Base-by-base conservation (phyloP, 2,888 invertebrate genomes). In the Conus canariensis region DNA sequence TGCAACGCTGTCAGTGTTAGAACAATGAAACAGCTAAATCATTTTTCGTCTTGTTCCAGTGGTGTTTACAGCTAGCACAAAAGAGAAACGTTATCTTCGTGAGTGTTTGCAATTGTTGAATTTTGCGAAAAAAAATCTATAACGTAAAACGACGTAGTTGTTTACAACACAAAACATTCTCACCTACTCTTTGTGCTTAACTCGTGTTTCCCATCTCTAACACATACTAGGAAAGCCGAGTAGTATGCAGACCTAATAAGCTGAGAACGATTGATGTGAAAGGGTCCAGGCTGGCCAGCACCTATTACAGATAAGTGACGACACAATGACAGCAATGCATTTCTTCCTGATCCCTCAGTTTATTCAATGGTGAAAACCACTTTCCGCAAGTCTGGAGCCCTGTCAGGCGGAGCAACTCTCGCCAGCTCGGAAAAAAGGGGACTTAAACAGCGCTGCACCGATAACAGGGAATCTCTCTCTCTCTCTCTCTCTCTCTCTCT, bases 321-420 rank as follows among this genome's bases (percentile, higher is more conserved):
- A 80, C 45, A 80, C 45, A 80, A 80, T 45, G 5, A 2, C 45
- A 16, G 30, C 45, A 14, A 80, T 30, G 80, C 45, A 14, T 12
- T 80, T 80, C 45, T 30, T 30, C 80, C 80, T 80, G 80, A 80
- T 80, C 80, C 80, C 30, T 45, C 80, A 80, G 80, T 80, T 80
- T 80, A 45, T 80, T 80, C 45, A 25, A 80, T 80, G 45, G 10
- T 80, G 80, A 80, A 80, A 80, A 80, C 45, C 80, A 80, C 45
- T 80, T 80, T 80, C 80, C 80, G 30, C 14, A n/a, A 80, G 80
- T 30, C 12, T 80, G 80, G 80, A 30, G 45, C 80, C 12, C 19
- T 45, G 45, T 25, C 80, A 80, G 80, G 30, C 80, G 16, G 14
- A 10, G 14, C 80, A 30, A 45, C 80, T 80, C 70, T 8, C 19